Conservation (phyloP, 2,888 invertebrate species). For the Caenorhabditis macrosperma region DNA sequence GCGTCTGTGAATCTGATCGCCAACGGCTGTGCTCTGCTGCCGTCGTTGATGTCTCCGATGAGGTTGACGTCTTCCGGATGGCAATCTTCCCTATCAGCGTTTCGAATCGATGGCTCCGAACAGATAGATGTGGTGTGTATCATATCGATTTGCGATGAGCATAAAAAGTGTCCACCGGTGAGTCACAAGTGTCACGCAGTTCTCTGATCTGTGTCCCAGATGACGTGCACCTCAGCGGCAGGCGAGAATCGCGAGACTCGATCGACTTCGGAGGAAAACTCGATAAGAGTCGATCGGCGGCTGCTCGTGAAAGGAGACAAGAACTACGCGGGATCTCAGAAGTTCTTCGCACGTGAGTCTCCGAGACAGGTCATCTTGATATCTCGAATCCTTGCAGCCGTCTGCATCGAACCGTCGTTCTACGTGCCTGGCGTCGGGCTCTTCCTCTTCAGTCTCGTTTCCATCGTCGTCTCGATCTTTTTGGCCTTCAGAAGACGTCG, state of each 20-base stretch:
- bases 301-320: conserved; percentile 52
- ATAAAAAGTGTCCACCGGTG: conserved; percentile 52
- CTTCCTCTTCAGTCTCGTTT: conserved; percentile 34
- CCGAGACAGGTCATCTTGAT: conserved; percentile 16
- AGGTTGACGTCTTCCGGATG: conserved; percentile 65
- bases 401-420: conserved; percentile 54
- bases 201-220: conserved; percentile 19
- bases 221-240: conserved; percentile 23
- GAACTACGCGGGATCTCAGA: conserved; percentile 36
- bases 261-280: conserved; percentile 44
- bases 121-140: conserved; percentile 70
- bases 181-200: not conserved
- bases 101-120: conserved; percentile 78
- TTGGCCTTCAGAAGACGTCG: conserved; percentile 32
- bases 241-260: conserved; percentile 26
- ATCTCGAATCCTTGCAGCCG: conserved; percentile 29
- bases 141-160: conserved; percentile 56
- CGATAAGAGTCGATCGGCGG: conserved; percentile 55
- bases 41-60: conserved; percentile 77
- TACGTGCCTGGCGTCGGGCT: conserved; percentile 45
- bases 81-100: conserved; percentile 77
- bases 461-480: conserved; percentile 49
- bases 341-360: conserved; percentile 42
- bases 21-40: conserved; percentile 78
- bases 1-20: conserved; percentile 74